Percentiles rank a stretch among this genome's conserved stretches.
Conservation (phyloP, 2,113 vertebrate genomes). For the Gasterosteus aculeatus region DNA sequence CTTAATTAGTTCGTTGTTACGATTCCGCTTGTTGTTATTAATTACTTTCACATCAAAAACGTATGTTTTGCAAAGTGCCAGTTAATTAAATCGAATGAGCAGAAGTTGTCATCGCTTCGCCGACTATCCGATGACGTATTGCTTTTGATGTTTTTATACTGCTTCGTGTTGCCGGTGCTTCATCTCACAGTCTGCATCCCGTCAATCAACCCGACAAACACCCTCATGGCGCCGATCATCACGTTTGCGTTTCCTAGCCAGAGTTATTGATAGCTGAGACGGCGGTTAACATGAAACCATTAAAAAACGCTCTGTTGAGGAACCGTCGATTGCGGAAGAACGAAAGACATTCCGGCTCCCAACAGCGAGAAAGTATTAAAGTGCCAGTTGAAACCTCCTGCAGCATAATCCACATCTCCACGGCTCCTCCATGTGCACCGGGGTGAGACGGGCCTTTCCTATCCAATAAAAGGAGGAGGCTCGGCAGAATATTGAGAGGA, state of each 20-base stretch:
- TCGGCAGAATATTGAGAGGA: not conserved
- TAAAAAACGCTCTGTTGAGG: not conserved
- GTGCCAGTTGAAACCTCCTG: not conserved
- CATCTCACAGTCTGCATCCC: not conserved
- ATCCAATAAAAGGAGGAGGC: not conserved
- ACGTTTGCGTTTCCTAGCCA: not conserved
- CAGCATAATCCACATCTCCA: not conserved
- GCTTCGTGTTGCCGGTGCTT: conserved; percentile 1
- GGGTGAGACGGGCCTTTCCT: not conserved
- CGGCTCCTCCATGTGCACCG: not conserved
- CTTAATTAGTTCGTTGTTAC: not conserved
- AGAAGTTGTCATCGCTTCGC: not conserved
- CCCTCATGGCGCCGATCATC: not conserved
- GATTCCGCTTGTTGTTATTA: not conserved
- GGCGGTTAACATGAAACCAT: not conserved
- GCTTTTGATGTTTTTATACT: not conserved
- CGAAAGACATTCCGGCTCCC: not conserved
- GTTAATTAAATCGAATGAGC: not conserved
- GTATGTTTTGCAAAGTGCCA: not conserved
- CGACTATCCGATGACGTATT: not conserved
- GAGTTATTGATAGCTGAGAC: conserved; percentile 6
- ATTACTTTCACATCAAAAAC: not conserved
- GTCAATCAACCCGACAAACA: not conserved
- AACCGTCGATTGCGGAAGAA: not conserved
- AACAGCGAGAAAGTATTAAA: not conserved